Evolutionary conservation across 1,140 invertebrate species (phyloP), one percentile per base, ranked within the genome.

Genomic region (Drosophila ananassae): DNA sequence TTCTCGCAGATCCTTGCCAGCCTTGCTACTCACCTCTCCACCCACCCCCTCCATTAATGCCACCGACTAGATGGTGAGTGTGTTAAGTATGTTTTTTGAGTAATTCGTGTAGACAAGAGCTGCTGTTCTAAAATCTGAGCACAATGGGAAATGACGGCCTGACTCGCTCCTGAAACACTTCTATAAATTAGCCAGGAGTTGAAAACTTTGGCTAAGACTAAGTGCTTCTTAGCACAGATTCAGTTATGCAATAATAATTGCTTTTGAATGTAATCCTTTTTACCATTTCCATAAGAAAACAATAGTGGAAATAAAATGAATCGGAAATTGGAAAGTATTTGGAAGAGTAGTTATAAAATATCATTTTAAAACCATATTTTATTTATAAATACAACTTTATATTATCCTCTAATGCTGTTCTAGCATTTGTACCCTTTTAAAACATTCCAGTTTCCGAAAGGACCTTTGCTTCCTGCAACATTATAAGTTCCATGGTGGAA

Each of bases 81-180:
- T 87, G 82, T 81, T 84, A 84, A 84, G 82, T 87, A 66, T 74
- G 63, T 77, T 77, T 69, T 66, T 64, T 55, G 66, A 80, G 73
- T 77, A 80, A 73, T 85, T 64, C 67, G 59, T 61, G 69, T 62
- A 64, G 73, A 73, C 68, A 74, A 73, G 69, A 64, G 63, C 60
- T 66, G 60, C 63, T 64, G 47, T 66, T 67, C 51, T 30, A 52
- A 64, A 52, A 53, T 32, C 51, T 54, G 44, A 73, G 66, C 66
- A 73, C 52, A 39, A 56, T 75, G 56, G 48, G 13, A 60, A 39
- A 13, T n/a, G 64, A 17, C 56, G 22, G 48, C 60, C 30, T 50
- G 46, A 10, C 62, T 12, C 17, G 22, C 17, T 13, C 32, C 25
- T 30, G 25, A 71, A 71, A 57, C 41, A 32, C 48, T 64, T 64